Evolutionary conservation across 2,888 invertebrate species (phyloP), one percentile per base, ranked within the genome.

Genomic region (Yponomeuta sedellus): DNA sequence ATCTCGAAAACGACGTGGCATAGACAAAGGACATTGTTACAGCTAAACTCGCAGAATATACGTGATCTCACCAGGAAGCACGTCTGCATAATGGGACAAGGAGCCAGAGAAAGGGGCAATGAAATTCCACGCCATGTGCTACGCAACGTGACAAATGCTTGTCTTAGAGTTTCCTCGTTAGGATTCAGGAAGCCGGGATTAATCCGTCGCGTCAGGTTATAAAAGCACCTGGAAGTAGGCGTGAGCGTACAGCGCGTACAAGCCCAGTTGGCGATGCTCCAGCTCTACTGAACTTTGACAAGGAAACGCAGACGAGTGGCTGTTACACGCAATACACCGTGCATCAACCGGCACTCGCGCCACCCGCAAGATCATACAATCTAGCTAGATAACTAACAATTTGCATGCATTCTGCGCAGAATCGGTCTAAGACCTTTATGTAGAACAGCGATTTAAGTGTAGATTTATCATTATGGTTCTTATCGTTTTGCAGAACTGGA

Each of bases 231-330:
- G 86, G 86, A 87, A 88, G 86, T 84, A 78, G 75, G 74, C 76
- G 39, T 19, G 34, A 34, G 34, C 34, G 34, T 34, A 34, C 34
- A 5, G 22, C 16, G 64, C 22, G 76, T 77, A 70, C 74, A 79
- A 83, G 82, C 81, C 81, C 81, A 77, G 72, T 88, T 89, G 90
- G 90, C 89, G 71, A 70, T 70, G 68, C 77, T 88, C 89, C 89
- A 90, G 88, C 80, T 83, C 89, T 73, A 90, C 85, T 90, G 88
- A 90, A 89, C 90, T 90, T 89, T 90, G 88, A 87, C 87, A 86
- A 86, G 76, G 76, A 77, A 77, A 75, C 75, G 74, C 72, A 77
- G 76, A 78, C 77, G 82, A 83, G 83, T 83, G 80, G 77, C 81
- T 73, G 75, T 75, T 74, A 76, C 75, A 74, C 76, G 74, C 61